Base-by-base conservation (phyloP, 1,140 invertebrate species). In the Euura lappo region DNA sequence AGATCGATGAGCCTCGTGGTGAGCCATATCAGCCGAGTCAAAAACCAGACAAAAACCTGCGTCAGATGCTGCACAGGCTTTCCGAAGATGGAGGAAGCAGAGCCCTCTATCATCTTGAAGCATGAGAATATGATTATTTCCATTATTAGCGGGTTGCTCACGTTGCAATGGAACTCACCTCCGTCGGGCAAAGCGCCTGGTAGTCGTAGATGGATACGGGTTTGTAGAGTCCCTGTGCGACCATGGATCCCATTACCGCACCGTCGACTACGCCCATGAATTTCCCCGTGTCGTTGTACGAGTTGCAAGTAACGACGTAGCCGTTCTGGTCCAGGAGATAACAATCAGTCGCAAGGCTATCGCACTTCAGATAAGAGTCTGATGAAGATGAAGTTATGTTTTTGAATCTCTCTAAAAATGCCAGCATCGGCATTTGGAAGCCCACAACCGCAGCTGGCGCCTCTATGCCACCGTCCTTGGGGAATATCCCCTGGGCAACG, bases 311-410 rank as follows among this genome's bases (percentile, higher is more conserved):
- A 1, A 98, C 89, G n/a, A 98, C 90, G 81, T 96, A 98, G 0
- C 96, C 96, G 82, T 96, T 96, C 79, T 93, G 94, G 87, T 98
- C 96, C 13, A 98, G 90, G 3, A 98, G 88, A 82, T 94, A 97
- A 81, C 96, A 97, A 75, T 95, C 92, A 70, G 92, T 89, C 79
- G 88, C 90, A 65, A 85, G 89, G 71, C 87, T 88, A 70, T 82
- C 88, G 84, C 90, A 94, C 68, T 84, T 82, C 44, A 86, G 69
- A 4, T 77, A 71, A 2, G 75, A 51, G 66, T 84, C 85, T 7
- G 68, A 75, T 2, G 78, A 79, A 2, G 75, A 74, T n/a, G 90
- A 90, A 2, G 93, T 94, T n/a, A 96, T 92, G 67, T 91, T 87
- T 43, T 90, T 89, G 81, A 96, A 95, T 72, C 91, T 89, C 6